Evolutionary conservation across 2,113 vertebrate species (phyloP).

Genomic region (Siniperca chuatsi): DNA sequence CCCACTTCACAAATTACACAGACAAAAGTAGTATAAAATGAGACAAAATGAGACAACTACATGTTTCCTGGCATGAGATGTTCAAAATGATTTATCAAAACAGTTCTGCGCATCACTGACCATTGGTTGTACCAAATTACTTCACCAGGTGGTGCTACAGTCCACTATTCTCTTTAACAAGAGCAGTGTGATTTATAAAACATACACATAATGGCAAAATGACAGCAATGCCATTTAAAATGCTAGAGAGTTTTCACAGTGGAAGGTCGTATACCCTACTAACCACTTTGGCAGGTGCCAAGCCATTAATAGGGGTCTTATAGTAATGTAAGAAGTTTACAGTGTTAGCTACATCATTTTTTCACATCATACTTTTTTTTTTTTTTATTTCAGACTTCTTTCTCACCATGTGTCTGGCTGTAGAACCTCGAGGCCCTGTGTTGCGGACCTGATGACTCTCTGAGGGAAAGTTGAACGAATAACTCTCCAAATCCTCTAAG

Average conservation of each 20-base stretch:
- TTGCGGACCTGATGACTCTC: conserved; percentile 94
- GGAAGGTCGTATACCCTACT: neutral
- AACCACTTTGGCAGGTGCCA: neutral
- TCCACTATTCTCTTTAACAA: neutral
- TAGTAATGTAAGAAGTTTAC: neutral
- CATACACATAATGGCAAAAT: neutral
- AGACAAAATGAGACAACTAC: neutral
- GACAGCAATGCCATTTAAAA: neutral
- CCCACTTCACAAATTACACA: neutral
- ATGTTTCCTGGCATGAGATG: neutral
- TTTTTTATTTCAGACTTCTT: conserved; percentile 52
- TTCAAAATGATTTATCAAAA: neutral
- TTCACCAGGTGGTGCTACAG: conserved; percentile 54
- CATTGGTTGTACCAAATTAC: neutral
- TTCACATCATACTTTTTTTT: neutral
- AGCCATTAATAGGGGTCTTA: neutral
- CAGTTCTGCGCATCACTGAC: neutral
- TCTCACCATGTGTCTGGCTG: conserved; percentile 94
- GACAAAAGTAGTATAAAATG: neutral
- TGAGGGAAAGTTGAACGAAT: conserved; percentile 95
- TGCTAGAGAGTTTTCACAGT: neutral
- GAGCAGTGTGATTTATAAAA: neutral
- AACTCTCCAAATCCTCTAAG: conserved; percentile 89
- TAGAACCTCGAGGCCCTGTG: conserved; percentile 87
- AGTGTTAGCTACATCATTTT: neutral